Evolutionary conservation across 2,888 invertebrate genomes (phyloP), one percentile per base, ranked within the genome.

Genomic region (Ecdyonurus torrentis): DNA sequence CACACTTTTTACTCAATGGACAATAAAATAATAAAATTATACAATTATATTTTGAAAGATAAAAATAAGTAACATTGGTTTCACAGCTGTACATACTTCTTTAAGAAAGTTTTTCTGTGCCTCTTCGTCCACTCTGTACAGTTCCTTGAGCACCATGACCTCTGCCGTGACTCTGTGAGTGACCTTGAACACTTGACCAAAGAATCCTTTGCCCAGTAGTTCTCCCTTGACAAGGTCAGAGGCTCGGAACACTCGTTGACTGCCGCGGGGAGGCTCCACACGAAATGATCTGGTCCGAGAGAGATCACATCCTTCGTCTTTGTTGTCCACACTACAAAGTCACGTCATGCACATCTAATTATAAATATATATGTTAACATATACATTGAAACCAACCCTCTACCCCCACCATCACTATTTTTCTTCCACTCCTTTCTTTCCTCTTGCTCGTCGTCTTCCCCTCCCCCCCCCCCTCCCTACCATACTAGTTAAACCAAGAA

Each of bases 61-160:
- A 37, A 25, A 24, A 55, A n/a, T 7, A 15, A 20, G 18, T 37
- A 23, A 59, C 23, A 50, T 20, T 10, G n/a, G 18, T 15, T 59
- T 37, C 52, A 25, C 24, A 37, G 25, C 60, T 61, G 60, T 23
- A 62, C 63, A 69, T 68, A 81, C 90, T 83, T 96, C 96, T 76
- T 95, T 94, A 50, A 96, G 79, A 73, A 96, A 96, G 76, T 91
- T 93, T 70, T 87, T 86, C 74, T 96, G 94, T 1, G 95, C 95
- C 70, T 91, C 92, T 72, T 94, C 95, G 72, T 96, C 95, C 23
- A 95, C 90, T 63, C 92, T 80, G 76, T 93, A 90, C 63, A 96
- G 79, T 72, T 96, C 94, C 72, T 96, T 96, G 55, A 96, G 82
- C 68, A 96, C 95, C 94, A 96, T 95, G 58, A 93, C 55, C 76